Conservation (phyloP, 2,888 invertebrate genomes). For the Eilema griseolum region DNA sequence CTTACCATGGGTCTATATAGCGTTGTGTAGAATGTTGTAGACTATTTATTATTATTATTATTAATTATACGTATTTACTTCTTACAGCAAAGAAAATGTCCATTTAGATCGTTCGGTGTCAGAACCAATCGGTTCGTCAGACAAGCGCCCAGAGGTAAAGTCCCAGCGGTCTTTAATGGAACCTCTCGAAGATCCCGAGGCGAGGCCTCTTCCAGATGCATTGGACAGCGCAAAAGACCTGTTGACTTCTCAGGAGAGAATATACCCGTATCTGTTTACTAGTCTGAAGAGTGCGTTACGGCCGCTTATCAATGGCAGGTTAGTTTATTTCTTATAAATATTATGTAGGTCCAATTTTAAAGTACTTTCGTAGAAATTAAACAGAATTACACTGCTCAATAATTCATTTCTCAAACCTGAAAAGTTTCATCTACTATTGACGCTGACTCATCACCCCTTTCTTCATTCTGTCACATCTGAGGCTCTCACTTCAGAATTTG, state of each 20-base stretch:
- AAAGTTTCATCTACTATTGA: too few species aligned
- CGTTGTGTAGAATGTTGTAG: too few species aligned
- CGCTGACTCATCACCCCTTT: too few species aligned
- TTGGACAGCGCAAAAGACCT: conserved; percentile 75
- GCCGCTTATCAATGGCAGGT: conserved; percentile 90
- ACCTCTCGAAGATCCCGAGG: conserved; percentile 38
- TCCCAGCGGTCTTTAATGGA: conserved; percentile 43
- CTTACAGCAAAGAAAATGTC: conserved; percentile 61
- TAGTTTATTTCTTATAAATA: conserved; percentile 31
- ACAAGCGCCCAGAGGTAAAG: conserved; percentile 37
- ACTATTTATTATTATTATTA: too few species aligned
- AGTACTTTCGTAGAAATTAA: too few species aligned
- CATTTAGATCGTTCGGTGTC: conserved; percentile 63
- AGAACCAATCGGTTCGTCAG: conserved; percentile 58
- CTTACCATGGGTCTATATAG: too few species aligned
- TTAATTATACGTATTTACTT: background rate
- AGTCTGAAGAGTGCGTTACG: conserved; percentile 92
- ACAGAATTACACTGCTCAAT: too few species aligned
- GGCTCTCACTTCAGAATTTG: too few species aligned
- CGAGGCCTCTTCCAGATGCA: conserved; percentile 55
- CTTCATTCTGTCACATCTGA: too few species aligned
- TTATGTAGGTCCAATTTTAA: background rate
- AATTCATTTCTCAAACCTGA: too few species aligned
- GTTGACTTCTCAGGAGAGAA: conserved; percentile 91
- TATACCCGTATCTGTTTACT: conserved; percentile 91